phyloP scores from a whole-genome alignment of 2,797 vertebrate genomes.

The Pseudomugil tenellus region DNA sequence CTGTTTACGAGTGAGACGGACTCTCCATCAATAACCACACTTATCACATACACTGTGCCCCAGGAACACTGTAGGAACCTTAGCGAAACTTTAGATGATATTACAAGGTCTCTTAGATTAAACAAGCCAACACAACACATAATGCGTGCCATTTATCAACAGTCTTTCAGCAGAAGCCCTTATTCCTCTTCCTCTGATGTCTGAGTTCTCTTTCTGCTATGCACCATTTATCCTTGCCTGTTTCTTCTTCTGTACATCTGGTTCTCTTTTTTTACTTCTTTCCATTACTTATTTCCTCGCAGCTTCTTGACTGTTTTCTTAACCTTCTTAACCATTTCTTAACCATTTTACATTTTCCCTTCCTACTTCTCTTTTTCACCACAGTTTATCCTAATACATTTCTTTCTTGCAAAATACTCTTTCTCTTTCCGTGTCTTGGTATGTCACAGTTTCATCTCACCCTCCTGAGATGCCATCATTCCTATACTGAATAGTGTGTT shows the following conservation, averaged over 20 bases:
- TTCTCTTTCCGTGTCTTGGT: conserved; percentile 16
- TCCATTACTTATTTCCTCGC: conserved; percentile 35
- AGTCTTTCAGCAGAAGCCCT: conserved; percentile 53
- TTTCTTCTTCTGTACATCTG: conserved; percentile 62
- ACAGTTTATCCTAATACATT: conserved; percentile 24
- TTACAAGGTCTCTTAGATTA: conserved; percentile 69
- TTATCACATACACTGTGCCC: conserved; percentile 62
- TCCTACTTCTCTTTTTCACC: conserved; percentile 28
- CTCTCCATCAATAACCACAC: conserved; percentile 70
- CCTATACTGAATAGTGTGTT: conserved; percentile 64
- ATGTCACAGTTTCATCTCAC: conserved; percentile 32
- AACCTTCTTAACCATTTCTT: conserved; percentile 17
- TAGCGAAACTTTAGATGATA: conserved; percentile 68
- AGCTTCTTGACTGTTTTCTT: conserved; percentile 33
- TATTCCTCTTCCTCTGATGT: conserved; percentile 36
- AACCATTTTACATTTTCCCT: conserved; percentile 36
- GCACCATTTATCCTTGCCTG: conserved; percentile 49
- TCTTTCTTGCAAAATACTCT: conserved; percentile 13
- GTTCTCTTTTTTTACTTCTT: conserved; percentile 57
- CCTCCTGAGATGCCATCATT: conserved; percentile 45
- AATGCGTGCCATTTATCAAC: conserved; percentile 68
- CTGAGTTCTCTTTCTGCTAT: conserved; percentile 37
- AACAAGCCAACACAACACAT: conserved; percentile 69
- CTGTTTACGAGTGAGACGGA: conserved; percentile 68
- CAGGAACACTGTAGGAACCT: conserved; percentile 49